Evolutionary conservation across 2,113 vertebrate species (phyloP).

Genomic region (Mus spicilegus): DNA sequence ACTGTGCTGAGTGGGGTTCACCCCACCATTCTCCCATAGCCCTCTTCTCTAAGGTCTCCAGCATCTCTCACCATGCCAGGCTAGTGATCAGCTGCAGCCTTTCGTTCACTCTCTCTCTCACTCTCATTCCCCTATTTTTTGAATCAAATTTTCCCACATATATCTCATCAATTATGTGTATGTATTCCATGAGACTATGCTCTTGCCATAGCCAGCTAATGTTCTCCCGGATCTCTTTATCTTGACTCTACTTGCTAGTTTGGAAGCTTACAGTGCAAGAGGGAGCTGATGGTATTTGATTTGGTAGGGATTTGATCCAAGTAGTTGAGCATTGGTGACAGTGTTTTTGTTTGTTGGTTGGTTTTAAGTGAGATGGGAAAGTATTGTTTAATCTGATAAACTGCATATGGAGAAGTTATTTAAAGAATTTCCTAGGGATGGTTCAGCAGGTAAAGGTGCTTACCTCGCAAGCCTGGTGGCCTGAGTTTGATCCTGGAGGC

Average conservation of each 20-base stretch:
- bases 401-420: not conserved
- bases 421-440: conserved; percentile 26
- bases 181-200: conserved; percentile 36
- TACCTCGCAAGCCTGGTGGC: not conserved
- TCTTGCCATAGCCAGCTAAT: not conserved
- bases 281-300: not conserved
- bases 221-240: not conserved
- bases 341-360: not conserved
- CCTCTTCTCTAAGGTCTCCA: not conserved
- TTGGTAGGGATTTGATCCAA: not conserved
- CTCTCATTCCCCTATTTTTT: not conserved
- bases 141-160: not conserved
- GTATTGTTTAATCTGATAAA: conserved; percentile 18
- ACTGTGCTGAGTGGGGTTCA: not conserved
- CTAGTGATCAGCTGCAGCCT: not conserved
- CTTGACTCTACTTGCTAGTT: not conserved
- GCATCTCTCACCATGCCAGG: not conserved
- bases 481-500: not conserved
- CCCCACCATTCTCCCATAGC: not conserved
- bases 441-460: not conserved
- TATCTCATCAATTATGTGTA: not conserved
- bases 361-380: not conserved
- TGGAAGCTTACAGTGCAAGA: not conserved
- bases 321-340: not conserved
- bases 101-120: not conserved